Percentiles rank a stretch among this genome's conserved stretches.
Evolutionary conservation across 1,140 invertebrate species (phyloP).

Genomic region (Lamellibrachia luymesi): DNA sequence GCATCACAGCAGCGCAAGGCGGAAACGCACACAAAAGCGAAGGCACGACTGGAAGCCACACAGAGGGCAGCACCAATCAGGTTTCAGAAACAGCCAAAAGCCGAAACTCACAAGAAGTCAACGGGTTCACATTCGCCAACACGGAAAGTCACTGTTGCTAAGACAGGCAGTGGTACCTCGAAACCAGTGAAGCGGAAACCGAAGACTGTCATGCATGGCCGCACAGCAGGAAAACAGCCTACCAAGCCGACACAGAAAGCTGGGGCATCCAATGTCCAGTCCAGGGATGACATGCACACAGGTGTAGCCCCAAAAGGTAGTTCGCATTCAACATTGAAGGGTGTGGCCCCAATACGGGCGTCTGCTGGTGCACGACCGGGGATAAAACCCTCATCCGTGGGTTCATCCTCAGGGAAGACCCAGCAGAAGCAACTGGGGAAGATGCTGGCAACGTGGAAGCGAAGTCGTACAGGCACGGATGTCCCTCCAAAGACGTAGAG

Average conservation of each 20-base stretch:
- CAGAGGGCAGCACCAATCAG: constrained; percentile 2
- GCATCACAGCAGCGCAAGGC: not conserved
- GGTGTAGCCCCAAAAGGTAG: not conserved
- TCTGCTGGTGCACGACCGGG: not conserved
- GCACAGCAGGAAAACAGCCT: not conserved
- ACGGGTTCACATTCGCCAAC: not conserved
- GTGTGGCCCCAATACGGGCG: not conserved
- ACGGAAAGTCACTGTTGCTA: not conserved
- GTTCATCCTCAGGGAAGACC: not conserved
- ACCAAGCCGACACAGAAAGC: not conserved
- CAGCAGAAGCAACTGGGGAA: constrained; percentile 19
- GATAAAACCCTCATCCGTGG: not conserved
- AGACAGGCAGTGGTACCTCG: not conserved
- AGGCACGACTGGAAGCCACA: constrained; percentile 8
- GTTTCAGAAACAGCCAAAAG: constrained; percentile 1
- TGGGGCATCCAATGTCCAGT: not conserved
- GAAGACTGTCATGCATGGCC: not conserved
- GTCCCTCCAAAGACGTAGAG: not conserved
- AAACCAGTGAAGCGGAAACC: not conserved
- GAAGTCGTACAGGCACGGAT: not conserved
- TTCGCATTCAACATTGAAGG: not conserved
- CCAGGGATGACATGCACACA: not conserved
- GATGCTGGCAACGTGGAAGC: constrained; percentile 14
- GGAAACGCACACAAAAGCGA: not conserved
- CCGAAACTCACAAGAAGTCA: not conserved